Evolutionary conservation across 1,140 invertebrate species (phyloP), one percentile per base, ranked within the genome.

Genomic region (Trypoxylus dichotomus): DNA sequence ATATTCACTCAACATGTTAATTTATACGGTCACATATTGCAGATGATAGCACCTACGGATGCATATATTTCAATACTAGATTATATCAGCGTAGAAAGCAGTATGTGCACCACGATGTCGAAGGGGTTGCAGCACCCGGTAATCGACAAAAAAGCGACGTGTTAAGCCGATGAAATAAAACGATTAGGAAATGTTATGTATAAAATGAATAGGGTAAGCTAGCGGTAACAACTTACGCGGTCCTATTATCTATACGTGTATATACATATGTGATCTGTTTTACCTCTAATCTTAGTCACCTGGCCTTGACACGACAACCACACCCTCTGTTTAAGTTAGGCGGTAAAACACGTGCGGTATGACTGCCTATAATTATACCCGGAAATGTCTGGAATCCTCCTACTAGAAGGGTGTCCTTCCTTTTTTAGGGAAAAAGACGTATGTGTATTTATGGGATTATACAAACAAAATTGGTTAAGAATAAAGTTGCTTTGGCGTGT

Each of bases 241-340:
- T 13, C n/a, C 43, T 47, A 42, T 42, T n/a, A 42, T 42, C 5
- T 42, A 42, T 42, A 0, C 2, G n/a, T 47, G 13, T 19, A 47
- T 47, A 63, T 19, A 6, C 13, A 19, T 63, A 27, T 19, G 19
- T 19, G 60, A 63, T 63, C 19, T 63, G 1, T 63, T 63, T 63
- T 24, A 63, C 60, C 21, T 63, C 6, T 63, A 63, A 63, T 63
- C 25, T 63, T 63, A 63, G 60, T 63, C 25, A 63, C 60, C 60
- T 63, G 25, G 19, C 60, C 60, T 63, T 63, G 60, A 63, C 60
- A 27, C 25, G 25, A 24, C 60, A 19, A 11, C 60, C 60, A 63
- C 60, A 19, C 60, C 60, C 60, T 63, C 60, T 63, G 60, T 63
- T 63, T 63, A 27, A 63, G 25, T 27, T 2, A 24, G 1, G 0